Percentiles rank a stretch among this genome's conserved stretches.
Conservation (phyloP, 2,113 vertebrate genomes). For the Ahaetulla prasina region DNA sequence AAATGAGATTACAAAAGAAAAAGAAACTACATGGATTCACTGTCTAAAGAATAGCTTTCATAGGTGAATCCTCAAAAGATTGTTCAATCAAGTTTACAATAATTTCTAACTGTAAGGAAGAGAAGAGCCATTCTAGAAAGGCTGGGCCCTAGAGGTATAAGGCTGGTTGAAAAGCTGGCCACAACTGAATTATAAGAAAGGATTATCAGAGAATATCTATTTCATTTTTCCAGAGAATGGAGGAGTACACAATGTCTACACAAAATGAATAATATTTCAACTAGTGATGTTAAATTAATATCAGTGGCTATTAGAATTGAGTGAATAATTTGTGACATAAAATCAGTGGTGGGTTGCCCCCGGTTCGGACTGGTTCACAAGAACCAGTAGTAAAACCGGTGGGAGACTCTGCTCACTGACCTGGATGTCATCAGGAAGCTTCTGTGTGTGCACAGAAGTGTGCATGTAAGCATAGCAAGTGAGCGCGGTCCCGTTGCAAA, state of each 20-base stretch:
- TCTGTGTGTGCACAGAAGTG: too few relatives aligned
- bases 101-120: not conserved
- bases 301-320: constrained; percentile 42
- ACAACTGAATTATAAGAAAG: constrained; percentile 51
- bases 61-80: constrained; percentile 49
- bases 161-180: constrained; percentile 38
- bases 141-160: constrained; percentile 48
- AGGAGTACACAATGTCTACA: constrained; percentile 44
- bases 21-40: constrained; percentile 41
- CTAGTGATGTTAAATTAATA: constrained; percentile 52
- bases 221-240: constrained; percentile 40
- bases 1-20: constrained; percentile 37
- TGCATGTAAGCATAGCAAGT: too few relatives aligned
- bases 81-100: constrained; percentile 20
- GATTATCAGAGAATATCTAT: constrained; percentile 47
- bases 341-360: too few relatives aligned
- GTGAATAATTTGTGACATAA: constrained; percentile 50
- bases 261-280: constrained; percentile 45
- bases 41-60: constrained; percentile 40
- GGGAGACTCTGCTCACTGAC: too few relatives aligned
- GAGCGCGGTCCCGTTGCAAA: too few relatives aligned
- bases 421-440: too few relatives aligned
- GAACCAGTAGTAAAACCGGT: too few relatives aligned
- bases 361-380: too few relatives aligned
- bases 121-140: constrained; percentile 42